Evolutionary conservation across 2,797 vertebrate genomes (phyloP).

Genomic region (Pitangus sulphuratus): DNA sequence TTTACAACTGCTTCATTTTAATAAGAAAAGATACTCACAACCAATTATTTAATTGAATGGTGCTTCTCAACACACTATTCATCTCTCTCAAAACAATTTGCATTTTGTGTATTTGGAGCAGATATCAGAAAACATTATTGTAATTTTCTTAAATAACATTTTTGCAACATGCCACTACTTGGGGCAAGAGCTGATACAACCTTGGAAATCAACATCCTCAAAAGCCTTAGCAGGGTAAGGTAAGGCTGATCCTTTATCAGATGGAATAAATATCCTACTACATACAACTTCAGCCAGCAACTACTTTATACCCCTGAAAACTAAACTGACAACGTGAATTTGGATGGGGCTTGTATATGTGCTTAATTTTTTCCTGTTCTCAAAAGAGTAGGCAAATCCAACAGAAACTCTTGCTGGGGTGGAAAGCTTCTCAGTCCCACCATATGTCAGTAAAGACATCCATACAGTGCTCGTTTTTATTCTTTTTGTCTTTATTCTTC

Average conservation of each 20-base stretch:
- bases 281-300: neutral
- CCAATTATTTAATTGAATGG: slow-evolving; percentile 51
- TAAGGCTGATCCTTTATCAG: neutral
- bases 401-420: neutral
- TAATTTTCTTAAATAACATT: slow-evolving; percentile 13
- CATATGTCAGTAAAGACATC: neutral
- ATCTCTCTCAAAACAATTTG: slow-evolving; percentile 44
- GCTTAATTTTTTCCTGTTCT: neutral
- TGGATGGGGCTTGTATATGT: neutral
- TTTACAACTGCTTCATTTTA: slow-evolving; percentile 50
- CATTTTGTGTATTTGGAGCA: slow-evolving; percentile 32
- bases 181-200: neutral
- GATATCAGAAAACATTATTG: slow-evolving; percentile 9
- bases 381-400: neutral
- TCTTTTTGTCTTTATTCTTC: neutral
- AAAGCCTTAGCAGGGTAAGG: neutral
- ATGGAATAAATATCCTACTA: neutral
- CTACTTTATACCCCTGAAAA: neutral
- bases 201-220: neutral
- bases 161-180: neutral
- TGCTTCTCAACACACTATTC: slow-evolving; percentile 7
- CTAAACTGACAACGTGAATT: neutral
- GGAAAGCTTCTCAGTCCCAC: neutral
- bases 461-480: neutral
- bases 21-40: slow-evolving; percentile 34